Percentiles rank a stretch among this genome's conserved stretches.
Evolutionary conservation across 2,113 vertebrate genomes (phyloP).

Genomic region (Macroglossus sobrinus): DNA sequence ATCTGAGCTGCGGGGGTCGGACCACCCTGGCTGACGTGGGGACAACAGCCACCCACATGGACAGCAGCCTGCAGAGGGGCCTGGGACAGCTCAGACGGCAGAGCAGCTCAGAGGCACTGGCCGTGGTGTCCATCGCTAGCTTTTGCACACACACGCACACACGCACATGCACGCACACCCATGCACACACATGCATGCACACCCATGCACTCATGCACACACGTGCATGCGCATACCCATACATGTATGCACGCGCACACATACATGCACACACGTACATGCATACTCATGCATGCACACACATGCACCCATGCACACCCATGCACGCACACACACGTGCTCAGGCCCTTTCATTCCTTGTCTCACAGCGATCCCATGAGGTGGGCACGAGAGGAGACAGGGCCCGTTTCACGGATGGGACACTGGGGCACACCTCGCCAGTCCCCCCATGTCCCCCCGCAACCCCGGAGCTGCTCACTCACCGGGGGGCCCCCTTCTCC

Average conservation of each 20-base stretch:
- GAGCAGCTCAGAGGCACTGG: fast-evolving
- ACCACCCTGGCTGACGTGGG: fast-evolving
- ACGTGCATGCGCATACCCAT: no score
- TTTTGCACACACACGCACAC: fast-evolving
- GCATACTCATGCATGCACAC: no score
- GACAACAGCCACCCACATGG: fast-evolving
- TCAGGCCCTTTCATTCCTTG: fast-evolving
- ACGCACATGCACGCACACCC: no score
- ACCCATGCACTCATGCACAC: no score
- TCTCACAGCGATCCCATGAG: fast-evolving
- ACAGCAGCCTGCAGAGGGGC: fast-evolving
- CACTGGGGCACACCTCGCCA: neutral
- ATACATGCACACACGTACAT: no score
- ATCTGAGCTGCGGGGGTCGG: fast-evolving
- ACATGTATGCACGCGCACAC: no score
- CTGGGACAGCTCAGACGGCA: fast-evolving
- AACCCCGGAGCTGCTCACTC: constrained; percentile 65
- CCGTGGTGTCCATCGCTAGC: fast-evolving
- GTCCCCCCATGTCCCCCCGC: fast-evolving
- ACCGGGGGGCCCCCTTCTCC: constrained; percentile 94
- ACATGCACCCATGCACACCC: fast-evolving
- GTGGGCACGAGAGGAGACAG: fast-evolving
- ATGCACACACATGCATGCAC: fast-evolving
- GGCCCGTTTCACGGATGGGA: neutral
- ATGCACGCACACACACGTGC: fast-evolving